Conservation (phyloP, 2,888 invertebrate genomes). For the Dynastes hyllus region DNA sequence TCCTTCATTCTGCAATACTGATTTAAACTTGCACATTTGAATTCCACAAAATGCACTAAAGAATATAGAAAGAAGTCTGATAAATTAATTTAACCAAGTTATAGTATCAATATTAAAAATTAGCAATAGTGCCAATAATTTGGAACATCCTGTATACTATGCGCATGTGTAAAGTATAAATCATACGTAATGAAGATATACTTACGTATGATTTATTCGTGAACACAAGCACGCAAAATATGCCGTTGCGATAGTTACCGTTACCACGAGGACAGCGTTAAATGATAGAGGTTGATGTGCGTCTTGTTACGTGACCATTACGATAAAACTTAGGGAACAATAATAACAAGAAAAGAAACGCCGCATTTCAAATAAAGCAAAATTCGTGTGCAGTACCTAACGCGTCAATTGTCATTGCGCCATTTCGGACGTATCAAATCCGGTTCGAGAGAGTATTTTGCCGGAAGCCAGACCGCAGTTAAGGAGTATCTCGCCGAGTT, state of each 20-base stretch:
- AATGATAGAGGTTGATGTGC: background rate
- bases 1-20: no score
- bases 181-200: no score
- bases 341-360: constrained; percentile 16
- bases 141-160: no score
- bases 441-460: constrained; percentile 51
- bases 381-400: constrained; percentile 12
- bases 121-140: no score
- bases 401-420: constrained; percentile 34
- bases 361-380: constrained; percentile 3
- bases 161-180: no score
- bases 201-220: background rate
- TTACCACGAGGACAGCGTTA: background rate
- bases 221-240: background rate
- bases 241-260: background rate
- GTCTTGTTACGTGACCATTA: background rate
- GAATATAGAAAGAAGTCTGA: no score
- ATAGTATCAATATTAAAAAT: no score
- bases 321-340: background rate
- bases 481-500: constrained; percentile 57
- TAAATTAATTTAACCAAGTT: no score
- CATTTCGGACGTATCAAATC: constrained; percentile 50
- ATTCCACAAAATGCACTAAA: no score
- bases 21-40: no score
- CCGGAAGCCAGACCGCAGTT: constrained; percentile 58